Evolutionary conservation across 2,888 invertebrate species (phyloP).

Genomic region (Hirtodrosophila duncani): DNA sequence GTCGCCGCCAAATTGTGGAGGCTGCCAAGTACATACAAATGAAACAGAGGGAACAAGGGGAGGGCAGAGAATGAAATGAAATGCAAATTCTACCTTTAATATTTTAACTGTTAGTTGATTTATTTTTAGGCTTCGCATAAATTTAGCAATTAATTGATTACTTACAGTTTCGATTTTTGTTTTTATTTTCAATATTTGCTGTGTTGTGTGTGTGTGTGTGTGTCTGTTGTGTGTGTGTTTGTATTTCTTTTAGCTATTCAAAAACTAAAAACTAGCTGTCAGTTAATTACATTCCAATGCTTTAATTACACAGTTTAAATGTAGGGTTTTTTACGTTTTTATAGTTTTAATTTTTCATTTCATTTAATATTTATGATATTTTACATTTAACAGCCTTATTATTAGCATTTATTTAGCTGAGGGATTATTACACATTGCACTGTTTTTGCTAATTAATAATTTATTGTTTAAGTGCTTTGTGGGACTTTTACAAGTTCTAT

Average conservation of each 20-base stretch:
- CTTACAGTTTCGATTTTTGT: slow-evolving; percentile 32
- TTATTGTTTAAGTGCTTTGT: slow-evolving; percentile 35
- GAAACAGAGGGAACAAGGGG: slow-evolving; percentile 15
- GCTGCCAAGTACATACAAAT: slow-evolving; percentile 26
- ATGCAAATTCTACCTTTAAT: slow-evolving; percentile 14
- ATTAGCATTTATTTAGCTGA: slow-evolving; percentile 70
- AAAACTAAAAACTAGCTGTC: slow-evolving; percentile 65
- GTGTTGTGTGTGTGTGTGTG: slow-evolving; percentile 21
- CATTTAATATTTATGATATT: slow-evolving; percentile 67
- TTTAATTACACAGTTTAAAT: slow-evolving; percentile 66
- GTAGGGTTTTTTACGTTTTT: slow-evolving; percentile 27
- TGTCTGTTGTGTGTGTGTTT: slow-evolving; percentile 13
- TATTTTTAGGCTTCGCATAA: slow-evolving; percentile 52
- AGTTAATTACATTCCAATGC: slow-evolving; percentile 62
- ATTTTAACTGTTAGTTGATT: slow-evolving; percentile 37
- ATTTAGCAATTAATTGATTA: slow-evolving; percentile 62
- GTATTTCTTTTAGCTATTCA: slow-evolving; percentile 50
- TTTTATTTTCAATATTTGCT: slow-evolving; percentile 29
- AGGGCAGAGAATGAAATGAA: slow-evolving; percentile 1
- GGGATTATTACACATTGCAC: slow-evolving; percentile 57
- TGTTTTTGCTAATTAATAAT: slow-evolving; percentile 19
- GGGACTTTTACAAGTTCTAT: slow-evolving; percentile 38
- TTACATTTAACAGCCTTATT: slow-evolving; percentile 78
- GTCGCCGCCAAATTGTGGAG: slow-evolving; percentile 69
- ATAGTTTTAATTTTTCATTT: slow-evolving; percentile 11